phyloP scores from a whole-genome alignment of 2,797 vertebrate species.

The Lepilemur septentrionalis region DNA sequence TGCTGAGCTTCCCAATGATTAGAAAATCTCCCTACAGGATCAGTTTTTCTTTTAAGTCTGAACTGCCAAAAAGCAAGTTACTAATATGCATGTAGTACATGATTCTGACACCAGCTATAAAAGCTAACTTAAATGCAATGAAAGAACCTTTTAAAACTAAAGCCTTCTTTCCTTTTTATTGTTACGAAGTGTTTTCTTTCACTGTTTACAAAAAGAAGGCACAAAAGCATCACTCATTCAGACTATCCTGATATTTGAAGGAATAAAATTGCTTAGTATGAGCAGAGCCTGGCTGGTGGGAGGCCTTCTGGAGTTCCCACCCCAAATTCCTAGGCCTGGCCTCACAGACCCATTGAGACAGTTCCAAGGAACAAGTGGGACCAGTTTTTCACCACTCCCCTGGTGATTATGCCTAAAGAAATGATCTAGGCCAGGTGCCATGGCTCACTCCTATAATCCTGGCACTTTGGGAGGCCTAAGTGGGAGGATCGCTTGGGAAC shows the following conservation, averaged over 20 bases:
- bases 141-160: neutral
- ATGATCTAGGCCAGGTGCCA: neutral
- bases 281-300: neutral
- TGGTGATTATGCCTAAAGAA: neutral
- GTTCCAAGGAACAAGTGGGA: neutral
- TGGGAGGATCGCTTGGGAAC: neutral
- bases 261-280: neutral
- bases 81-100: too few relatives aligned
- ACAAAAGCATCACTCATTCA: neutral
- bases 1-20: neutral
- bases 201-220: neutral
- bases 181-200: neutral
- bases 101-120: neutral
- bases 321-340: neutral
- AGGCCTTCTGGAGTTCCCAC: neutral
- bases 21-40: neutral
- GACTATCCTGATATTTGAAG: neutral
- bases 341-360: neutral
- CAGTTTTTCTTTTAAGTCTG: neutral
- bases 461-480: neutral
- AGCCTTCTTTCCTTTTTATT: neutral
- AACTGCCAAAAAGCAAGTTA: slow-evolving; percentile 21
- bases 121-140: neutral
- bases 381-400: neutral
- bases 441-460: neutral